These are phyloP conservation scores for Sylvilagus bachmani DNA, from an alignment of 2,113 vertebrate species.

Conservation along the genomic window DNA sequence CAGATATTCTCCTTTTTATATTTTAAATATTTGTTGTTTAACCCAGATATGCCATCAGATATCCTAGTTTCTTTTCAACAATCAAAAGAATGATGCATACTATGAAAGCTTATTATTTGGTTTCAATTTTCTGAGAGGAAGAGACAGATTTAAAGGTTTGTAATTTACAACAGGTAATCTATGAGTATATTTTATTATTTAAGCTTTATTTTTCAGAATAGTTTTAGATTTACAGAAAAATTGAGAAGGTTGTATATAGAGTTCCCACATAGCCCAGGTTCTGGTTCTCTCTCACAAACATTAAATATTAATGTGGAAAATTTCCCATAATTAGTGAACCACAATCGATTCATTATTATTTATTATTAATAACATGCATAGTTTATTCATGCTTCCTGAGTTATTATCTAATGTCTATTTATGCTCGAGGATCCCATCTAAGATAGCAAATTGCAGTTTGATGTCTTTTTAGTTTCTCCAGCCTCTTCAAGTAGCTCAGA, in stretches of 20 bases:
- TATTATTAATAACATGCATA: neutral
- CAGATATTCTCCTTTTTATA: conserved; percentile 50
- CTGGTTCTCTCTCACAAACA: neutral
- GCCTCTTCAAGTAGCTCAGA: neutral
- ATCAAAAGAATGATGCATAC: neutral
- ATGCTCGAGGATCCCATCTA: neutral
- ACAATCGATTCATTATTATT: neutral
- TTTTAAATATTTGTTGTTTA: conserved; percentile 15
- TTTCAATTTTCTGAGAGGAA: neutral
- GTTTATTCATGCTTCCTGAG: neutral
- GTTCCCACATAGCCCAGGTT: fast-evolving
- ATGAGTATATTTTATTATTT: neutral
- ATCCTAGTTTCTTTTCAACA: neutral
- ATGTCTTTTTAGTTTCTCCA: neutral
- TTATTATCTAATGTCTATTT: neutral
- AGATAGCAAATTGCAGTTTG: neutral
- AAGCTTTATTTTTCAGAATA: neutral
- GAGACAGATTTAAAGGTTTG: neutral
- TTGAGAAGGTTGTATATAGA: neutral
- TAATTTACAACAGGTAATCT: neutral
- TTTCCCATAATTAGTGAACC: neutral
- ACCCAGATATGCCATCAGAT: neutral
- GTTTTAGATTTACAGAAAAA: neutral
- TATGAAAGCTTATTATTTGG: neutral
- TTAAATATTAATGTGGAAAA: neutral